A percentile compares a stretch with the other conserved stretches of the same genome.
Evolutionary conservation across 2,888 invertebrate genomes (phyloP).

Genomic region (Bembecia ichneumoniformis): DNA sequence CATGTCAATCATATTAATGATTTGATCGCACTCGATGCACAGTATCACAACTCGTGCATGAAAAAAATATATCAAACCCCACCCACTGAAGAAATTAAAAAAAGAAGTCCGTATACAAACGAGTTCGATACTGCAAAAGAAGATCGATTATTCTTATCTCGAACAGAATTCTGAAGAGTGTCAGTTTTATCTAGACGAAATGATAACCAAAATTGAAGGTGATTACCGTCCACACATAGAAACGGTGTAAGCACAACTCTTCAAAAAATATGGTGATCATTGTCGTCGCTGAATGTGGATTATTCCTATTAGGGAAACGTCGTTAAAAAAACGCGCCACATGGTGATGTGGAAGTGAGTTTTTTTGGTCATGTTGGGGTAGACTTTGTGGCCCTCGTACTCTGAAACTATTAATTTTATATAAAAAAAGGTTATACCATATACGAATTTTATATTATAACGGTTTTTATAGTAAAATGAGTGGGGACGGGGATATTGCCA

Average conservation of each 20-base stretch:
- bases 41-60: neutral
- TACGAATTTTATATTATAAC: too few species aligned
- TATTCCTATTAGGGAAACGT: too few species aligned
- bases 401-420: too few species aligned
- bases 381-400: too few species aligned
- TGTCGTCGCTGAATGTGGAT: constrained; percentile 3
- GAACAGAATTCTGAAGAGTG: constrained; percentile 9
- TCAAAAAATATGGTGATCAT: constrained; percentile 5
- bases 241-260: constrained; percentile 4
- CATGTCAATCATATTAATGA: neutral
- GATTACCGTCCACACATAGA: constrained; percentile 4
- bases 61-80: neutral
- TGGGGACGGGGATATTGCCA: too few species aligned
- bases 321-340: too few species aligned
- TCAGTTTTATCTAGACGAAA: neutral
- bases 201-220: constrained; percentile 4
- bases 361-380: too few species aligned
- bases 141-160: constrained; percentile 9
- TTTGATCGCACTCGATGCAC: neutral
- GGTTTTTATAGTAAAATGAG: too few species aligned
- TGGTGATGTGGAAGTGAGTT: too few species aligned
- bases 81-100: neutral
- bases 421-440: too few species aligned
- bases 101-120: neutral
- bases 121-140: constrained; percentile 6